Evolutionary conservation across 2,113 vertebrate genomes (phyloP), one percentile per base, ranked within the genome.

Genomic region (Ctenomys sociabilis): DNA sequence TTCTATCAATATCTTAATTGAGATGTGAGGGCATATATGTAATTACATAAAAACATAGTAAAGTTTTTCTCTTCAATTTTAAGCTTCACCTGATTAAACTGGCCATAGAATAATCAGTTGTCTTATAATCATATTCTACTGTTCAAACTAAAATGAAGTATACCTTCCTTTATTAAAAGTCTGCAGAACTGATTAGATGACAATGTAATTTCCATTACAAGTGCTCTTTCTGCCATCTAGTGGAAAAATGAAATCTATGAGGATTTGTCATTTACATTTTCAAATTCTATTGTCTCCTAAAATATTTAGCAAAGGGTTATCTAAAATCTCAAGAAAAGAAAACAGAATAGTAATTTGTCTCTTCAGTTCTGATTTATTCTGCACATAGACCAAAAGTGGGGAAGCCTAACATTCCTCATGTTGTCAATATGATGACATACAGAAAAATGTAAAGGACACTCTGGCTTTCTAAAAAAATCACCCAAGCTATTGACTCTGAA

Each of bases 151-250:
- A 98, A 98, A 90, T 97, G 88, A 98, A 98, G 98, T 98, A 96
- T 77, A 81, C 84, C 84, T 98, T 43, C 93, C 10, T 96, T 97
- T 97, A 98, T 97, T 90, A 30, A 92, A 97, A 94, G 94, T 95
- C 70, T 66, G 43, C 80, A 75, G 96, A 98, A 90, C 78, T 94
- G 93, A 96, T 84, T 96, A 95, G 2, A 59, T 7, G 2, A 54
- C 77, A 94, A 43, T 64, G 45, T 66, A 80, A 78, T 88, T 66
- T 88, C 40, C 14, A 91, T 98, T 98, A 72, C 88, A 97, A 98
- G 97, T 98, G 97, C 97, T 98, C 98, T 92, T 98, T 94, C 98
- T 99, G 99, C 99, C 99, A 99, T 98, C 99, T 99, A 98, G 98
- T 98, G 99, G 98, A 97, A 93, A 84, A 96, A 43, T 2, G 21